Evolutionary conservation across 1,140 invertebrate genomes (phyloP), one percentile per base, ranked within the genome.

Genomic region (Zaprionus lachaisei): DNA sequence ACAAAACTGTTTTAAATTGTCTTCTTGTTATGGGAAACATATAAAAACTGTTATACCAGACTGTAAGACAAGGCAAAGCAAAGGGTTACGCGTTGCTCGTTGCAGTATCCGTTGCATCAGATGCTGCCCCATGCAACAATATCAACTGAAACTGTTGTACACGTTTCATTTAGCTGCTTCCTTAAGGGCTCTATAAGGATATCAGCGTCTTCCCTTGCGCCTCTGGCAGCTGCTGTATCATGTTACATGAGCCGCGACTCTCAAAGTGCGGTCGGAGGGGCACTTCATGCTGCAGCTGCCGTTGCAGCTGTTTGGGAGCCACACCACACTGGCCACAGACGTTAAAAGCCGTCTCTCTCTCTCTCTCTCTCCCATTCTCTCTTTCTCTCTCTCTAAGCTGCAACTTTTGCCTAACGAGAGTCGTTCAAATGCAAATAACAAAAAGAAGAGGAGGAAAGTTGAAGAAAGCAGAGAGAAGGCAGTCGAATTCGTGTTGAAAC

Each of bases 391-490:
- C 3, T 28, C 12, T 4, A 28, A 26, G 34, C 38, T 37, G 72
- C 49, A 63, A 58, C 38, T 63, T 47, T 22, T 57, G 26, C 7
- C 55, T 75, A 75, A 75, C 67, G 70, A 75, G 72, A 11, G 60
- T 56, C 31, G 68, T 77, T 72, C 61, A 77, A 72, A 77, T 72
- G 68, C 69, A 77, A 77, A 77, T 65, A 57, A 31, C 20, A 28
- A 51, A 34, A 31, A 58, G 12, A 7, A 56, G 55, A 56, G 28
- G 22, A 24, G 14, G 22, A 22, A n/a, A 55, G 20, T n/a, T 1
- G 20, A 71, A 55, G 22, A 22, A 37, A 55, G 20, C 20, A 1
- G 11, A 71, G 31, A 31, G n/a, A 47, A 54, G 56, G 56, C 28
- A 60, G 26, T n/a, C 31, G 58, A 58, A 31, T 34, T 61, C 61